Percentiles rank a stretch among this genome's conserved stretches.
These are phyloP conservation scores for Spinibarbus caldwelli DNA, from an alignment of 2,797 vertebrate species.

Conservation along the genomic window DNA sequence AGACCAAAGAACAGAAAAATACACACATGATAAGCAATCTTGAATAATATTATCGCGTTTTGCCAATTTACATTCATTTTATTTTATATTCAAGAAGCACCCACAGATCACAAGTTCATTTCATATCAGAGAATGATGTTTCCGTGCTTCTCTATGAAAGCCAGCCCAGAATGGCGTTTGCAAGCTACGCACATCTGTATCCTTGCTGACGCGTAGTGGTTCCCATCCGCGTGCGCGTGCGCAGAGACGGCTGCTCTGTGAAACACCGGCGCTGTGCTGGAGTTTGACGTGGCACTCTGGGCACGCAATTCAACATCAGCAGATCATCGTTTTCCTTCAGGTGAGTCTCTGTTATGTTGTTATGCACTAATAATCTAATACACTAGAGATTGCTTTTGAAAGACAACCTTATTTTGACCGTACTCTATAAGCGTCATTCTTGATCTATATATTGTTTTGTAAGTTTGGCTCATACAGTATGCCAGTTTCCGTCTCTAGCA, in stretches of 20 bases:
- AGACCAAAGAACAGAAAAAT: not conserved
- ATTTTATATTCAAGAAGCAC: not conserved
- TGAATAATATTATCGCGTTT: not conserved
- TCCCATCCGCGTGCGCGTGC: slow-evolving; percentile 71
- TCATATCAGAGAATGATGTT: too few relatives aligned
- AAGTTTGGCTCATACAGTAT: slow-evolving; percentile 32
- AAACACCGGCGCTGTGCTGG: slow-evolving; percentile 67
- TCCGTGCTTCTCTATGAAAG: not conserved
- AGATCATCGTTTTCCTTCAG: slow-evolving; percentile 62
- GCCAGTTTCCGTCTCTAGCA: slow-evolving; percentile 31
- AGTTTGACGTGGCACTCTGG: slow-evolving; percentile 86
- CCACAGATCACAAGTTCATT: too few relatives aligned
- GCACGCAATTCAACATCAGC: slow-evolving; percentile 56
- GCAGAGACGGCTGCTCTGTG: slow-evolving; percentile 48
- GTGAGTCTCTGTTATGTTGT: slow-evolving; percentile 59
- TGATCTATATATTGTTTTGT: not conserved
- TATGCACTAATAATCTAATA: slow-evolving; percentile 14
- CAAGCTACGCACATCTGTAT: slow-evolving; percentile 39
- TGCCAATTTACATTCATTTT: fast-evolving
- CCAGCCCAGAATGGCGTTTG: not conserved
- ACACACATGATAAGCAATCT: too few relatives aligned
- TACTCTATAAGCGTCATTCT: not conserved
- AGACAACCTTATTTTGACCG: not conserved
- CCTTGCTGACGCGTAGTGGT: slow-evolving; percentile 78
- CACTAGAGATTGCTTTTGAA: not conserved